phyloP scores from a whole-genome alignment of 1,140 invertebrate genomes.

The Anoplophora glabripennis region DNA sequence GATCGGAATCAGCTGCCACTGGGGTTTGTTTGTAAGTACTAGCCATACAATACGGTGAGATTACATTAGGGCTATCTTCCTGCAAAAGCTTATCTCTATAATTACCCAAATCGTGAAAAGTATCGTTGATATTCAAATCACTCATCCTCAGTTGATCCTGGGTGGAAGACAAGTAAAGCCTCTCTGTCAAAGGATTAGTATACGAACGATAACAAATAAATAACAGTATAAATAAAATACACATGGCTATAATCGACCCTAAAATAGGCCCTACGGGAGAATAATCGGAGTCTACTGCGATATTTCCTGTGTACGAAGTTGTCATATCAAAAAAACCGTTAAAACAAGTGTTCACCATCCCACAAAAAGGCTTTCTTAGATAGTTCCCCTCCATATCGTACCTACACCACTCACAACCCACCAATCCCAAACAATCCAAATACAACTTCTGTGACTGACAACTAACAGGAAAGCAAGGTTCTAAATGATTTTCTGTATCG shows the following conservation, averaged over 20 bases:
- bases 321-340: constrained; percentile 78
- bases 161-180: constrained; percentile 53
- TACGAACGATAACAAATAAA: constrained; percentile 66
- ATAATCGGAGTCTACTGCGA: constrained; percentile 47
- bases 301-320: constrained; percentile 68
- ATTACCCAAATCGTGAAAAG: constrained; percentile 55
- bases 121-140: constrained; percentile 49
- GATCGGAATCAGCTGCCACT: constrained; percentile 82
- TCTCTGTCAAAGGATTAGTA: constrained; percentile 53
- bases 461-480: constrained; percentile 69
- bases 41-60: constrained; percentile 85
- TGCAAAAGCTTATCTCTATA: constrained; percentile 61
- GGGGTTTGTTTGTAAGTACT: constrained; percentile 77
- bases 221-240: constrained; percentile 60
- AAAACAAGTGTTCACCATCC: constrained; percentile 76
- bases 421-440: constrained; percentile 76
- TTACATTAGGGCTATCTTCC: constrained; percentile 57
- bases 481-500: constrained; percentile 54
- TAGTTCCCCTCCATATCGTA: constrained; percentile 71
- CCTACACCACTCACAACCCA: constrained; percentile 91
- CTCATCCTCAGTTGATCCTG: constrained; percentile 51
- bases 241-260: constrained; percentile 60
- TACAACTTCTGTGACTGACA: constrained; percentile 74
- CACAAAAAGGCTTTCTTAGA: constrained; percentile 73
- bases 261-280: constrained; percentile 62